Evolutionary conservation across 2,888 invertebrate species (phyloP), one percentile per base, ranked within the genome.

Genomic region (Cyclophora albipunctata): DNA sequence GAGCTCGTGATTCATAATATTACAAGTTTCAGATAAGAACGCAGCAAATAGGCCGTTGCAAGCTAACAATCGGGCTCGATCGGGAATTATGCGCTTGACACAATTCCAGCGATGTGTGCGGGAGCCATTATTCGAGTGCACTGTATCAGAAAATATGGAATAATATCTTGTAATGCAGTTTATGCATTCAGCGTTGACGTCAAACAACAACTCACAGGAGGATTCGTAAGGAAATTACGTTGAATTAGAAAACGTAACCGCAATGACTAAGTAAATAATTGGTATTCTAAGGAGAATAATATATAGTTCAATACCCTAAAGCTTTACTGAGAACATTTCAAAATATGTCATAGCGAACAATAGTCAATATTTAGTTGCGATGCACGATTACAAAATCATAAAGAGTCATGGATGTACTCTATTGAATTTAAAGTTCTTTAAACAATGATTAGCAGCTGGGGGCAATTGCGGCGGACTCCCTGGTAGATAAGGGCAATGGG

Each of bases 21-120:
- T 75, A 75, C 76, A 76, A 76, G 73, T 78, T 80, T 69, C 66
- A 75, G 84, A 84, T 84, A 83, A 84, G 81, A 82, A 76, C 78
- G 77, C 78, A 78, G 73, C 75, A 81, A 84, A 83, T 81, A 78
- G 84, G 81, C 75, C 85, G 81, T 75, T 81, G 78, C 82, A 71
- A 69, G 70, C 74, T 71, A 79, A 79, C 80, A 78, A 77, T 78
- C 73, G 71, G 55, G 59, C 62, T 69, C 64, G 67, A 66, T 69
- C 68, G 63, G 60, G 60, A 63, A 69, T 78, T 75, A 77, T 78
- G 73, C 66, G 78, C 75, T 75, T 78, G 80, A 82, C 81, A 83
- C 73, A 75, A 76, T 79, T 83, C 67, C 65, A 60, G 64, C 68
- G 65, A 64, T 63, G 63, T 61, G 67, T 71, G 72, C 69, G 67